Percentiles rank a stretch among this genome's conserved stretches.
Evolutionary conservation across 2,888 invertebrate species (phyloP).

Genomic region (Acleris laterana): DNA sequence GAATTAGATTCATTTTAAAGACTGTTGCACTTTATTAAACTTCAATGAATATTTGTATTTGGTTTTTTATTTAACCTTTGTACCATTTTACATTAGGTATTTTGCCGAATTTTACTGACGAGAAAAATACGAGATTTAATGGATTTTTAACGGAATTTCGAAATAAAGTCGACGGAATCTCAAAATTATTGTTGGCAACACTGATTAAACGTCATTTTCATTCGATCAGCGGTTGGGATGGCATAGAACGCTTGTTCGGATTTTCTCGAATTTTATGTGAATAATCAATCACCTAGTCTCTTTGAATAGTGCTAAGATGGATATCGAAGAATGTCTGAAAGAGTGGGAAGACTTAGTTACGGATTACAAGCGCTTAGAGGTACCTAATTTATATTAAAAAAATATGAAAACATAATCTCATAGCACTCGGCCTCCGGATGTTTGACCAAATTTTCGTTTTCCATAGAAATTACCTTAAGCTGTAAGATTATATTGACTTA

Average conservation of each 20-base stretch:
- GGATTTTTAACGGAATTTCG: no score
- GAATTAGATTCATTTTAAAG: no score
- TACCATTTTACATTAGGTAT: no score
- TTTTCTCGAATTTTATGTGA: constrained; percentile 39
- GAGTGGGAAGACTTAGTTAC: constrained; percentile 92
- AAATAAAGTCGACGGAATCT: no score
- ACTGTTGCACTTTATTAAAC: no score
- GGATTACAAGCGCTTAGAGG: constrained; percentile 93
- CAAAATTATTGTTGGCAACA: no score
- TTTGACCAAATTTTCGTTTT: constrained; percentile 29
- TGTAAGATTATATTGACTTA: constrained; percentile 10
- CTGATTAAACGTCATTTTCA: constrained; percentile 36
- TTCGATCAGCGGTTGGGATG: constrained; percentile 36
- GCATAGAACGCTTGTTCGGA: constrained; percentile 27
- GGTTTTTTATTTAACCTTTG: no score
- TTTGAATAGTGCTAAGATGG: constrained; percentile 66
- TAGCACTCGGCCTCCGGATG: constrained; percentile 30
- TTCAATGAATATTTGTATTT: no score
- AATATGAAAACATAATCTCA: constrained; percentile 34
- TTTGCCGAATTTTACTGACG: no score
- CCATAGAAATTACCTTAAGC: constrained; percentile 25
- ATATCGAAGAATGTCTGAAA: constrained; percentile 86
- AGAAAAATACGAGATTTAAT: no score
- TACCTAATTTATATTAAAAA: constrained; percentile 59
- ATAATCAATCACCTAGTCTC: constrained; percentile 35